A percentile compares a stretch with the other conserved stretches of the same genome.
Conservation (phyloP, 2,113 vertebrate genomes). For the Scopus umbretta region DNA sequence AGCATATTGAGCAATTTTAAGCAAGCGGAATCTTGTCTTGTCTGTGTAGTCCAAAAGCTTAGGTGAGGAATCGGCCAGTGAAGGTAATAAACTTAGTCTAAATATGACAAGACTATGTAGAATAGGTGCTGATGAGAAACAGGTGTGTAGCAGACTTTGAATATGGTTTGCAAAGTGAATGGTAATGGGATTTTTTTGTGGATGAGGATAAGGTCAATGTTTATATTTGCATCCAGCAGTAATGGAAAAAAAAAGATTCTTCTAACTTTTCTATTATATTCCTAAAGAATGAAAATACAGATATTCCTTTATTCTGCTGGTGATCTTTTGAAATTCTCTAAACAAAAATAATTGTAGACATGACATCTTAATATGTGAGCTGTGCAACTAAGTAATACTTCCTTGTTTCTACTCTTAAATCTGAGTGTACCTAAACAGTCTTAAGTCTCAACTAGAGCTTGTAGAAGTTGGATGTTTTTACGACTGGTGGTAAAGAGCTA, state of each 20-base stretch:
- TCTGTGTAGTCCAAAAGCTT: background rate
- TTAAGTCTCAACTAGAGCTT: background rate
- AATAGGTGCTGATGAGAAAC: background rate
- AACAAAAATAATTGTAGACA: background rate
- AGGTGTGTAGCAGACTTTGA: background rate
- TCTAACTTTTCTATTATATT: background rate
- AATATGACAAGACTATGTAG: background rate
- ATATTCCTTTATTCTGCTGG: background rate
- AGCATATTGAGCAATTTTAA: background rate
- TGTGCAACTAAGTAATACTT: background rate
- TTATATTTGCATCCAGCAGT: background rate
- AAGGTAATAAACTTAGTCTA: background rate
- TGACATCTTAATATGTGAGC: background rate
- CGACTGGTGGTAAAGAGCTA: background rate
- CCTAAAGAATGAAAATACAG: background rate
- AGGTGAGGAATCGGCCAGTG: background rate
- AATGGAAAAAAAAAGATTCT: background rate
- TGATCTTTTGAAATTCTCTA: background rate
- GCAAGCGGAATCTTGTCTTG: background rate
- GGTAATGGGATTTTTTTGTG: background rate
- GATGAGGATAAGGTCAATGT: background rate
- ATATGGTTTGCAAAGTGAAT: background rate
- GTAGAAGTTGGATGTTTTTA: background rate
- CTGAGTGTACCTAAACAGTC: background rate
- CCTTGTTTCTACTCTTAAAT: background rate